Conservation (phyloP, 2,113 vertebrate species). For the Scophthalmus maximus region DNA sequence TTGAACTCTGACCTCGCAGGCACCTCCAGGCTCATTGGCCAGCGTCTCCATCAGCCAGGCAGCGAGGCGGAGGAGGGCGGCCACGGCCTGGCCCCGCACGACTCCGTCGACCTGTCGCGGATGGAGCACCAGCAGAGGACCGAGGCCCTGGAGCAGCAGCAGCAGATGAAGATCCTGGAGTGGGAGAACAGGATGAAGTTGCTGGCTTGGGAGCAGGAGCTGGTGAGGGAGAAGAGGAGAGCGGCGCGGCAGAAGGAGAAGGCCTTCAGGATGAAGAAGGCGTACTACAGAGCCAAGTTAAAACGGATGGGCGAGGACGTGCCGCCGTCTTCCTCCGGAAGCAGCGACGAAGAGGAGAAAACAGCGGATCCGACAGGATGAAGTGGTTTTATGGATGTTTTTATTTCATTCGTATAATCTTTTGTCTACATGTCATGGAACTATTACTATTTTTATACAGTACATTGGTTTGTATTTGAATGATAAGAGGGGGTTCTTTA, state of each 20-base stretch:
- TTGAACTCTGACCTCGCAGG: conserved; percentile 39
- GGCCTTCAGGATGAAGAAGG: conserved; percentile 80
- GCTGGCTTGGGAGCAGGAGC: conserved; percentile 80
- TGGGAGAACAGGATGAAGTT: conserved; percentile 83
- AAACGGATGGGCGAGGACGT: conserved; percentile 72
- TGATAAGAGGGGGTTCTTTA: not conserved
- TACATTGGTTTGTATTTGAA: conserved; percentile 29
- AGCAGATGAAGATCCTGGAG: conserved; percentile 80
- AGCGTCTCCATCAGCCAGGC: conserved; percentile 28
- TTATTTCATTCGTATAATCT: conserved; percentile 9
- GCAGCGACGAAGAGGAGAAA: conserved; percentile 68
- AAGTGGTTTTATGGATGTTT: conserved; percentile 10
- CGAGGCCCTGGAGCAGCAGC: conserved; percentile 71
- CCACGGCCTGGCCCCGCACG: not conserved
- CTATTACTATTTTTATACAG: conserved; percentile 36
- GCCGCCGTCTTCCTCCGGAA: conserved; percentile 70
- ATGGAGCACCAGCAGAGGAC: conserved; percentile 60
- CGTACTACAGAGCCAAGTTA: conserved; percentile 82
- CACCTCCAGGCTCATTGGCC: conserved; percentile 52
- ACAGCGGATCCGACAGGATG: conserved; percentile 19
- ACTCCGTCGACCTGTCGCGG: conserved; percentile 31
- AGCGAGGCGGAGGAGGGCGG: conserved; percentile 26
- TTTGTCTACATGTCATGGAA: conserved; percentile 6
- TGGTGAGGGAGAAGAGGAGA: conserved; percentile 78
- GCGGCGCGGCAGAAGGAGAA: conserved; percentile 78